Percentiles rank a stretch among this genome's conserved stretches.
Conservation (phyloP, 2,888 invertebrate genomes). For the Dynastes tityus region DNA sequence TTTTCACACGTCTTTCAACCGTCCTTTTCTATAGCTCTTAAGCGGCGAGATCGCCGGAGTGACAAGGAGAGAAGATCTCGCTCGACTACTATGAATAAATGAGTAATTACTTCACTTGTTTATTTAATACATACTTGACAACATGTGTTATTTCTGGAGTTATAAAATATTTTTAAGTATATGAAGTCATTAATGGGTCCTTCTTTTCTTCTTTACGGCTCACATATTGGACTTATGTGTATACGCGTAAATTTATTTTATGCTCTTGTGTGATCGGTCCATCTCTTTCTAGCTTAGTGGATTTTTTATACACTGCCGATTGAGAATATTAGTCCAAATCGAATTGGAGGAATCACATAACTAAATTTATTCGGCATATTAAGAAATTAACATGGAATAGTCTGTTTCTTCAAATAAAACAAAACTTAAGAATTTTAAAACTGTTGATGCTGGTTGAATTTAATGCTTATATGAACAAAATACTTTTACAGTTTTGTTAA, state of each 20-base stretch:
- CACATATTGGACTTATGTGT: slow-evolving; percentile 49
- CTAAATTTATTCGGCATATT: no score
- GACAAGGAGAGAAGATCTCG: slow-evolving; percentile 27
- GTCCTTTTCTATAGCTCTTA: slow-evolving; percentile 15
- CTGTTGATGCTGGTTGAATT: no score
- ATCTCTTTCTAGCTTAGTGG: no score
- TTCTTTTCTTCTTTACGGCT: slow-evolving; percentile 51
- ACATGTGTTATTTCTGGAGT: slow-evolving; percentile 58
- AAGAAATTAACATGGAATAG: no score
- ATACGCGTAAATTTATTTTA: neutral
- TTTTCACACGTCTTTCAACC: slow-evolving; percentile 46
- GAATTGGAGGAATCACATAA: no score
- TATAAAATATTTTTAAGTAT: slow-evolving; percentile 58
- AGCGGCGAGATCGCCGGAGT: slow-evolving; percentile 1
- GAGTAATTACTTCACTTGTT: slow-evolving; percentile 54
- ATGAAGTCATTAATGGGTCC: slow-evolving; percentile 55
- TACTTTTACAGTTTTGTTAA: no score
- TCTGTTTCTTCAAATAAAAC: no score
- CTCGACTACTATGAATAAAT: slow-evolving; percentile 33
- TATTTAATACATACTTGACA: slow-evolving; percentile 58
- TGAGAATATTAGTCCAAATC: no score
- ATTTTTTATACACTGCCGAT: no score
- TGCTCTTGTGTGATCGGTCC: no score
- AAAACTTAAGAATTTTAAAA: no score
- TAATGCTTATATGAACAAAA: no score